These are phyloP conservation scores for Mesopsocus fuscifrons DNA, from an alignment of 2,888 invertebrate genomes.

Conservation along the genomic window DNA sequence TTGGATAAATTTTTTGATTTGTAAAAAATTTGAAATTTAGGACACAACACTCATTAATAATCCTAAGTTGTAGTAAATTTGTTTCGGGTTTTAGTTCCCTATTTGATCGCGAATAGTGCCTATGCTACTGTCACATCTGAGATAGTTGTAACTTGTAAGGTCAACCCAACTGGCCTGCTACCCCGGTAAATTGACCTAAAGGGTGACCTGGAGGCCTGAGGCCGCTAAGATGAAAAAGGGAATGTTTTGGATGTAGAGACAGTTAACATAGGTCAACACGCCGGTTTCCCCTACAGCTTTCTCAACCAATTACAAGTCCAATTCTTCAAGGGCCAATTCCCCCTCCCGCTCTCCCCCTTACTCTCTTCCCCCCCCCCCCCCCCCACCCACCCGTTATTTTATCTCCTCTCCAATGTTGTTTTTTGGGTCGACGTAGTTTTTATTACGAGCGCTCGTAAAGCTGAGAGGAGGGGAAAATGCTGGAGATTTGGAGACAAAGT, in stretches of 20 bases:
- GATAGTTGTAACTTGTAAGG: no score
- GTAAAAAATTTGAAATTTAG: no score
- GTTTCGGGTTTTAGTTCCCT: no score
- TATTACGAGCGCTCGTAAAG: conserved; percentile 7
- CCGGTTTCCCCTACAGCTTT: conserved; percentile 17
- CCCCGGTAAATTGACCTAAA: no score
- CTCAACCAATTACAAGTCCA: conserved; percentile 21
- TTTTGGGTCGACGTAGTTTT: conserved; percentile 10
- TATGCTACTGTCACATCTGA: no score
- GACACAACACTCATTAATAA: no score
- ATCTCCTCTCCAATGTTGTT: conserved; percentile 8
- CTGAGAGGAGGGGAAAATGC: conserved; percentile 7
- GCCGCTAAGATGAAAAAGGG: neutral
- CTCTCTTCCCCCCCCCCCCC: conserved; percentile 14
- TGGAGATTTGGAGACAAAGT: conserved; percentile 10
- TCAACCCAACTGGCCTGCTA: no score
- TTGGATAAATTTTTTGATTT: no score
- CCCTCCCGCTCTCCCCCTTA: conserved; percentile 14
- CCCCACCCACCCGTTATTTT: conserved; percentile 8
- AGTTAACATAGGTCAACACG: conserved; percentile 10
- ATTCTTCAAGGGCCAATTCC: conserved; percentile 20
- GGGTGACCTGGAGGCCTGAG: no score
- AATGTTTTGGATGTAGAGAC: conserved; percentile 1
- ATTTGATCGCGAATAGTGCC: no score
- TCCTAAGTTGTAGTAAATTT: no score